Evolutionary conservation across 2,797 vertebrate genomes (phyloP).

Genomic region (Ibycter americanus): DNA sequence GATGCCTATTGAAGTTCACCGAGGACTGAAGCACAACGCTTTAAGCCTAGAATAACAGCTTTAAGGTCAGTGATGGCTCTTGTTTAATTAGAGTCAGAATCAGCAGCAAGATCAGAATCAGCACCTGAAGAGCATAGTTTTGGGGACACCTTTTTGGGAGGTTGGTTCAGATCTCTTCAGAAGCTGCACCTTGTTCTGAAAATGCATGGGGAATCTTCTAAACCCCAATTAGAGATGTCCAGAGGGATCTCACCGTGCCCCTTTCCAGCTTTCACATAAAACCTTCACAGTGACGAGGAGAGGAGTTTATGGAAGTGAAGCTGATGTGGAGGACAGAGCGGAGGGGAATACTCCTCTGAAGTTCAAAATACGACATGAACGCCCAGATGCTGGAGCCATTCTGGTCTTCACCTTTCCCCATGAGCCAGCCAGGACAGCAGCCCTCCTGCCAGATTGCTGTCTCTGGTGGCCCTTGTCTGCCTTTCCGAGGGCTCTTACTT

Average conservation of each 20-base stretch:
- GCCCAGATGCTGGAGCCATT: fast-evolving
- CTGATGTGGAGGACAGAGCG: background rate
- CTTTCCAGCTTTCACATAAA: background rate
- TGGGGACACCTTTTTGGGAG: background rate
- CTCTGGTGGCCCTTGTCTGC: background rate
- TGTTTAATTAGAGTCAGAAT: background rate
- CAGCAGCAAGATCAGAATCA: background rate
- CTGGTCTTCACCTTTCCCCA: background rate
- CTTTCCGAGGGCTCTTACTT: background rate
- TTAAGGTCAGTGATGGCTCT: background rate
- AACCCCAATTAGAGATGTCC: background rate
- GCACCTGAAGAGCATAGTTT: background rate
- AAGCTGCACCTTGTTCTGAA: background rate
- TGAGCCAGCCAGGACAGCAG: background rate
- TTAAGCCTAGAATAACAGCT: background rate
- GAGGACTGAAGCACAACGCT: background rate
- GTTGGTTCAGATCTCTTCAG: background rate
- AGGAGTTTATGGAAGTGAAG: background rate
- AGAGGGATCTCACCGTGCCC: background rate
- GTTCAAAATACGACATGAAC: fast-evolving
- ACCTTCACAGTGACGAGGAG: background rate
- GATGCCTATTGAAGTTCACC: background rate
- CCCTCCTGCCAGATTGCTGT: fast-evolving
- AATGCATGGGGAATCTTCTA: background rate
- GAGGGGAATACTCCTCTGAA: background rate